Percentiles rank a stretch among this genome's conserved stretches.
Evolutionary conservation across 2,113 vertebrate species (phyloP).

Genomic region (Corythaixoides concolor): DNA sequence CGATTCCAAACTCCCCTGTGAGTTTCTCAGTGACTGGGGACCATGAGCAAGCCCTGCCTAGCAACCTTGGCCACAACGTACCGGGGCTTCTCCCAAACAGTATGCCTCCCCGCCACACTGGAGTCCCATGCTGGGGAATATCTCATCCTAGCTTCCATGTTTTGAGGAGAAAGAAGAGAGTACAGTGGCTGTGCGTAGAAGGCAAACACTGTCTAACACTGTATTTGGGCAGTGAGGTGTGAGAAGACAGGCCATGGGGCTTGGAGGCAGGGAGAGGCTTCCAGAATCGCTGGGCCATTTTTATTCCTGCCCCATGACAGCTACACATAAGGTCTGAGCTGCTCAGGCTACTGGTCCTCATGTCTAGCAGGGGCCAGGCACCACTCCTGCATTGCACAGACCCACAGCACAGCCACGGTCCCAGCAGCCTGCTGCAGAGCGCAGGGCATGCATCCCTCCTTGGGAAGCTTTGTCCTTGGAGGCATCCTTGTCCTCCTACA

Average conservation of each 20-base stretch:
- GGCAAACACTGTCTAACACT: background rate
- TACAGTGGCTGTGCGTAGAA: background rate
- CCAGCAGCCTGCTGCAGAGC: background rate
- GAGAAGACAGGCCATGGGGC: background rate
- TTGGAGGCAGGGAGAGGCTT: background rate
- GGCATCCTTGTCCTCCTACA: background rate
- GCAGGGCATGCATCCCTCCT: rapidly evolving
- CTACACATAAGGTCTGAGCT: background rate
- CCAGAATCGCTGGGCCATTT: background rate
- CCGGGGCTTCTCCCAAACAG: background rate
- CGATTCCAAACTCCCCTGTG: background rate
- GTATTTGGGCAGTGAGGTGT: background rate
- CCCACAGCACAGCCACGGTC: background rate
- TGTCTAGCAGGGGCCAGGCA: background rate
- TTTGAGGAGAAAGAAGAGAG: background rate
- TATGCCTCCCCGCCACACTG: no score
- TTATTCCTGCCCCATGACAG: background rate
- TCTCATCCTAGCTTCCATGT: background rate
- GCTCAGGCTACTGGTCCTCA: background rate
- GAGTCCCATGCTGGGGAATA: background rate
- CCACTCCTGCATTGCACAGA: background rate
- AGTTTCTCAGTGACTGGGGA: background rate
- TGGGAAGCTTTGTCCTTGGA: background rate
- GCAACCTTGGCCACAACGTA: background rate
- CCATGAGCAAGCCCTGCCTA: background rate